These are phyloP conservation scores for Thalassoma bifasciatum DNA, from an alignment of 2,113 vertebrate species.

Conservation along the genomic window DNA sequence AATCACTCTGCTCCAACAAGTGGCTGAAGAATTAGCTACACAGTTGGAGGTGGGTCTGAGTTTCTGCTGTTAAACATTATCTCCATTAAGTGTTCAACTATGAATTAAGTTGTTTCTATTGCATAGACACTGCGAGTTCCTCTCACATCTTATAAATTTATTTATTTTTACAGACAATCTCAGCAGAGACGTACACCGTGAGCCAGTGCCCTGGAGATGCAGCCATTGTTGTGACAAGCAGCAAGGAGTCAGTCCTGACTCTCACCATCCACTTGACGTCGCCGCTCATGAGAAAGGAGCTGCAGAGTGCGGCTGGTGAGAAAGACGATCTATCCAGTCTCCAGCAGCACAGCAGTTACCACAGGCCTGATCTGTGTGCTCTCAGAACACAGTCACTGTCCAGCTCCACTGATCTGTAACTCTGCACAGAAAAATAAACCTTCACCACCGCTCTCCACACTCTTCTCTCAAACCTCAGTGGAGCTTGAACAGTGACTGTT, in stretches of 20 bases:
- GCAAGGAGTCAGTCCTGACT: constrained; percentile 86
- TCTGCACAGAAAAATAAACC: constrained; percentile 2
- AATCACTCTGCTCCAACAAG: constrained; percentile 86
- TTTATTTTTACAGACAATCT: constrained; percentile 79
- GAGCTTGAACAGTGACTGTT: constrained; percentile 57
- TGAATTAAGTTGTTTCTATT: neutral
- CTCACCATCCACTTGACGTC: constrained; percentile 94
- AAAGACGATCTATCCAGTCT: constrained; percentile 87
- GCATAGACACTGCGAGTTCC: neutral
- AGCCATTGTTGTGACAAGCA: constrained; percentile 88
- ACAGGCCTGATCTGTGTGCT: constrained; percentile 55
- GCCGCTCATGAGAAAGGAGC: constrained; percentile 87
- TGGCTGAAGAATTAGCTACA: constrained; percentile 88
- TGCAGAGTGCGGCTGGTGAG: constrained; percentile 79
- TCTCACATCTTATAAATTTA: neutral
- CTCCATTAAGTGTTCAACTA: neutral
- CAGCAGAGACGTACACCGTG: constrained; percentile 90
- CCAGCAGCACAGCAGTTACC: constrained; percentile 35
- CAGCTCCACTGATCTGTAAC: constrained; percentile 51
- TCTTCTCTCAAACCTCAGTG: constrained; percentile 38
- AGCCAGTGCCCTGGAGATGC: constrained; percentile 86
- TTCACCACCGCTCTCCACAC: neutral
- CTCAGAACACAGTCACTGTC: constrained; percentile 40
- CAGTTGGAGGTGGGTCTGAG: constrained; percentile 86
- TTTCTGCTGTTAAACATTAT: neutral